A percentile compares a stretch with the other conserved stretches of the same genome.
These are phyloP conservation scores for Atherinomorus stipes DNA, from an alignment of 2,113 vertebrate species.

Conservation along the genomic window DNA sequence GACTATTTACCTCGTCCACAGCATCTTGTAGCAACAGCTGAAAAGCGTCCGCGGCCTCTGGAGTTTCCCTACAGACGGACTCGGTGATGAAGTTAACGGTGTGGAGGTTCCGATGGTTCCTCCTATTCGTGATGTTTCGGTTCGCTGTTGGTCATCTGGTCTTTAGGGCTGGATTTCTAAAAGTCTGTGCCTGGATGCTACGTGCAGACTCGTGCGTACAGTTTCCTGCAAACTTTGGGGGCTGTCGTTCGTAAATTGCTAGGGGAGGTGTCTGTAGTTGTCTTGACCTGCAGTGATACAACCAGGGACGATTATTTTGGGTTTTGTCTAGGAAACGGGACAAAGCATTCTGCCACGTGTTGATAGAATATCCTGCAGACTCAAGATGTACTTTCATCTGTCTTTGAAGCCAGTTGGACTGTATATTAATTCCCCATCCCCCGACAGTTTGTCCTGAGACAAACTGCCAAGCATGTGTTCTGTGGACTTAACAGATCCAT, in stretches of 20 bases:
- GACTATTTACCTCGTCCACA: constrained; percentile 52
- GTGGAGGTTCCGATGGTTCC: not conserved
- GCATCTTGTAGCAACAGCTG: constrained; percentile 28
- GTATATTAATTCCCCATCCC: no score
- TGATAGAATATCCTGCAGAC: constrained; percentile 1
- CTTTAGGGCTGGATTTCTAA: constrained; percentile 39
- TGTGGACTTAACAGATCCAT: not conserved
- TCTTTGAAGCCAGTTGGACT: no score
- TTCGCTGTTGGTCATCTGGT: constrained; percentile 59
- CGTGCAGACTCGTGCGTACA: constrained; percentile 80
- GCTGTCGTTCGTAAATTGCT: constrained; percentile 38
- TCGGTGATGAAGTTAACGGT: not conserved
- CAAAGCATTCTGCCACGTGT: constrained; percentile 36
- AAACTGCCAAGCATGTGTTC: not conserved
- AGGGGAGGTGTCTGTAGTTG: constrained; percentile 56
- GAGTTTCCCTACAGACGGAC: not conserved
- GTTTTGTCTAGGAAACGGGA: not conserved
- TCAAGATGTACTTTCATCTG: not conserved
- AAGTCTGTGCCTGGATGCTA: constrained; percentile 63
- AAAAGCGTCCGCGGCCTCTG: not conserved
- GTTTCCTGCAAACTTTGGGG: constrained; percentile 23
- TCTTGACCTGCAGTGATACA: constrained; percentile 13
- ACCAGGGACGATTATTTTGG: constrained; percentile 10
- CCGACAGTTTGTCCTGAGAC: no score
- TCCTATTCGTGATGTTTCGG: constrained; percentile 39